These are phyloP conservation scores for Plutella xylostella DNA, from an alignment of 2,888 invertebrate species.

Conservation along the genomic window DNA sequence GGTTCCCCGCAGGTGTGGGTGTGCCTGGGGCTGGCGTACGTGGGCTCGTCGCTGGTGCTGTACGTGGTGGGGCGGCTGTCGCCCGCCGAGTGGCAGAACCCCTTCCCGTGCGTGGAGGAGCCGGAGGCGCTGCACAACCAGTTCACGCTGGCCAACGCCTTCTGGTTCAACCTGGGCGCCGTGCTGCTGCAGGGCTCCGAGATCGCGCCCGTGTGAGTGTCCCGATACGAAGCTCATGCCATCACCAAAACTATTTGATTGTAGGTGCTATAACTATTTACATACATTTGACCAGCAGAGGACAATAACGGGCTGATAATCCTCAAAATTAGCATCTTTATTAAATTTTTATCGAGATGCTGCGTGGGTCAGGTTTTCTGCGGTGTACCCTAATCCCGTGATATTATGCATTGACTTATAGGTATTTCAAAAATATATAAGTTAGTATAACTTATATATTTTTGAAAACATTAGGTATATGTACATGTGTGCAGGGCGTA, in stretches of 20 bases:
- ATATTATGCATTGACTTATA: too few relatives aligned
- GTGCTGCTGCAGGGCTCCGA: slow-evolving; percentile 90
- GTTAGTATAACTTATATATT: too few relatives aligned
- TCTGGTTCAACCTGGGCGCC: slow-evolving; percentile 91
- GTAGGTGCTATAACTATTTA: too few relatives aligned
- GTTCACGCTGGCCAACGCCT: slow-evolving; percentile 84
- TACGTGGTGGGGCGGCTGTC: slow-evolving; percentile 85
- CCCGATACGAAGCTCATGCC: neutral
- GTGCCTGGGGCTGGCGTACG: slow-evolving; percentile 84
- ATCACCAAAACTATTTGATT: too few relatives aligned
- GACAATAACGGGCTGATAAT: too few relatives aligned
- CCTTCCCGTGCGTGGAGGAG: slow-evolving; percentile 86
- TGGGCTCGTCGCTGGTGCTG: slow-evolving; percentile 82
- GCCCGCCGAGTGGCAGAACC: slow-evolving; percentile 91
- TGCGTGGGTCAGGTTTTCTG: too few relatives aligned
- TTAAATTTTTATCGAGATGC: too few relatives aligned
- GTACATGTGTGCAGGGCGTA: slow-evolving; percentile 80
- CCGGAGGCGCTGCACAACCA: slow-evolving; percentile 86
- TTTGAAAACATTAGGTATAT: too few relatives aligned
- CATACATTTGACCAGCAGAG: too few relatives aligned
- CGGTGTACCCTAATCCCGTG: too few relatives aligned
- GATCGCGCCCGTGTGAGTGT: slow-evolving; percentile 86
- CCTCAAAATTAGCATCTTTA: too few relatives aligned
- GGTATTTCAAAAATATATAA: too few relatives aligned
- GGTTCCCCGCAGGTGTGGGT: slow-evolving; percentile 75